These are phyloP conservation scores for Plagodis pulveraria DNA, from an alignment of 2,888 invertebrate species.

Conservation along the genomic window DNA sequence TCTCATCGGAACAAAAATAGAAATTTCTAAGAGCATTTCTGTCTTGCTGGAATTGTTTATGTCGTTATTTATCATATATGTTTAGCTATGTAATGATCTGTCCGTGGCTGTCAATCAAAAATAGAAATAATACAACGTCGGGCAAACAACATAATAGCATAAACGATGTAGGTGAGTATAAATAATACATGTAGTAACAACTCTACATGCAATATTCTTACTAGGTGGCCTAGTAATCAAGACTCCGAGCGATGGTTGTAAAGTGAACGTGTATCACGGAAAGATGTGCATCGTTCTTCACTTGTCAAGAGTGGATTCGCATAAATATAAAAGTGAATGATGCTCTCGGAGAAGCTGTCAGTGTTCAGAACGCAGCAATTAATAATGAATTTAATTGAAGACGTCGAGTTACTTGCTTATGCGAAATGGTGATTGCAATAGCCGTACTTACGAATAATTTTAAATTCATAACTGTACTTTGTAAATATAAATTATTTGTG, in stretches of 20 bases:
- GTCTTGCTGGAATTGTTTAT: no score
- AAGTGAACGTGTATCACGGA: constrained; percentile 56
- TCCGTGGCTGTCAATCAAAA: no score
- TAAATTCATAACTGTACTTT: constrained; percentile 40
- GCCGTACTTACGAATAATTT: constrained; percentile 40
- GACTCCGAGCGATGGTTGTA: constrained; percentile 37
- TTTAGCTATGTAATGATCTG: no score
- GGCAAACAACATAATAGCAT: no score
- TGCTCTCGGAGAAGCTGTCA: constrained; percentile 72
- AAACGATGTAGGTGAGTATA: no score
- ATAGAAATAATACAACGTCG: no score
- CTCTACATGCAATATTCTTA: constrained; percentile 13
- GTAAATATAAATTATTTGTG: constrained; percentile 15
- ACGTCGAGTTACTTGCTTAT: constrained; percentile 64
- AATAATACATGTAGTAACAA: constrained; percentile 4
- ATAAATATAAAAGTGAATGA: constrained; percentile 81
- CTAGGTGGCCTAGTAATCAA: constrained; percentile 22
- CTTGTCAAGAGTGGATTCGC: constrained; percentile 71
- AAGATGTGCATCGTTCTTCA: constrained; percentile 66
- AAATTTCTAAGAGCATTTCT: no score
- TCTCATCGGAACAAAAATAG: no score
- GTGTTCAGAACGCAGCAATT: constrained; percentile 72
- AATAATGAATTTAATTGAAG: constrained; percentile 80
- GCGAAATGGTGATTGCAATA: constrained; percentile 59
- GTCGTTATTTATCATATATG: no score